These are phyloP conservation scores for Harpia harpyja DNA, from an alignment of 2,797 vertebrate species.

Conservation along the genomic window DNA sequence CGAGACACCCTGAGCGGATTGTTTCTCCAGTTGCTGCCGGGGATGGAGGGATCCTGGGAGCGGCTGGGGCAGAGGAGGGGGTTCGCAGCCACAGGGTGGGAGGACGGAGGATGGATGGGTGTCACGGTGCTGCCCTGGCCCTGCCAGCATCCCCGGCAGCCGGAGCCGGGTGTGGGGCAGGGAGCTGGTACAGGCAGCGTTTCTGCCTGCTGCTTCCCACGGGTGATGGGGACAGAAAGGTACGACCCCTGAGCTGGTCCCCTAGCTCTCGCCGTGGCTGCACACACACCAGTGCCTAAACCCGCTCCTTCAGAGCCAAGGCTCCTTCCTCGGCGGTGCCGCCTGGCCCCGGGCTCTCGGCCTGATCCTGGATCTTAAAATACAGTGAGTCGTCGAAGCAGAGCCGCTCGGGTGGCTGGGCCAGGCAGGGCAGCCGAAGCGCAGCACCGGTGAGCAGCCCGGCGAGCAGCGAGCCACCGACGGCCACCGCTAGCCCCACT, in stretches of 20 bases:
- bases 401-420: slow-evolving; percentile 64
- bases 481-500: slow-evolving; percentile 73
- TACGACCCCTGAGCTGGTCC: accelerated
- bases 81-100: accelerated
- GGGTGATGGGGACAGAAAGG: neutral
- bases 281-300: accelerated
- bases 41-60: neutral
- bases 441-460: slow-evolving; percentile 75
- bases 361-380: slow-evolving; percentile 73
- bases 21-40: accelerated
- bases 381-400: slow-evolving; percentile 82
- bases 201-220: neutral
- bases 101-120: accelerated
- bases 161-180: accelerated
- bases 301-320: neutral
- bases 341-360: accelerated
- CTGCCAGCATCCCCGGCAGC: accelerated
- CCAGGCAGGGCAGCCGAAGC: slow-evolving; percentile 77
- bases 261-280: neutral
- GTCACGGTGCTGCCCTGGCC: accelerated
- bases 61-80: neutral
- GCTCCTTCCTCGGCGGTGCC: neutral
- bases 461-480: slow-evolving; percentile 63
- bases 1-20: neutral
- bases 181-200: accelerated